These are phyloP conservation scores for Hyalella azteca DNA, from an alignment of 2,888 invertebrate genomes.

Conservation along the genomic window DNA sequence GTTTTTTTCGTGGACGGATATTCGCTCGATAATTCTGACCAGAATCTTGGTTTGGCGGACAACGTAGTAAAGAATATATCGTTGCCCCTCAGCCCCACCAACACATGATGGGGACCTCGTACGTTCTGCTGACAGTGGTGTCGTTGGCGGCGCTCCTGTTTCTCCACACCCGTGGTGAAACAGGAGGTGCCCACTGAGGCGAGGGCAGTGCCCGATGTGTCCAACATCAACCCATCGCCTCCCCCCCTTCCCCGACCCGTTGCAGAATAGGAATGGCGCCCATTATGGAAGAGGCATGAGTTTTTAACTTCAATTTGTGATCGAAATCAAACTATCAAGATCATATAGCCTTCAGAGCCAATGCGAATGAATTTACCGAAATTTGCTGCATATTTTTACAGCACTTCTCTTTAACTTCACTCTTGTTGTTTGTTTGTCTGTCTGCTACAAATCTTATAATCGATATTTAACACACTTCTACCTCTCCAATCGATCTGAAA, in stretches of 20 bases:
- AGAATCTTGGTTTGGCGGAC: too few relatives aligned
- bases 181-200: not conserved
- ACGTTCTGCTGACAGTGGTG: not conserved
- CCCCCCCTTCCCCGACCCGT: not conserved
- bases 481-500: too few relatives aligned
- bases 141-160: not conserved
- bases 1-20: too few relatives aligned
- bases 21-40: too few relatives aligned
- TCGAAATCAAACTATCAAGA: not conserved
- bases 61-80: too few relatives aligned
- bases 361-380: not conserved
- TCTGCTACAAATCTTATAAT: too few relatives aligned
- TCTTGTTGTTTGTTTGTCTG: too few relatives aligned
- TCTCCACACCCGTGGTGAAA: not conserved
- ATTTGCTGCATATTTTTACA: not conserved
- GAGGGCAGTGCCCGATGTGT: not conserved
- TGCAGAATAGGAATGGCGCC: constrained; percentile 1
- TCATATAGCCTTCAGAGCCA: not conserved
- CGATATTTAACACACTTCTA: too few relatives aligned
- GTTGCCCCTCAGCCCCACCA: too few relatives aligned
- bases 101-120: not conserved
- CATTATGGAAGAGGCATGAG: constrained; percentile 16
- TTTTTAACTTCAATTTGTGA: not conserved
- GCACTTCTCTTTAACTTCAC: too few relatives aligned
- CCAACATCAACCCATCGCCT: constrained; percentile 5